phyloP scores from a whole-genome alignment of 2,888 invertebrate genomes.

The Volucella inflata region DNA sequence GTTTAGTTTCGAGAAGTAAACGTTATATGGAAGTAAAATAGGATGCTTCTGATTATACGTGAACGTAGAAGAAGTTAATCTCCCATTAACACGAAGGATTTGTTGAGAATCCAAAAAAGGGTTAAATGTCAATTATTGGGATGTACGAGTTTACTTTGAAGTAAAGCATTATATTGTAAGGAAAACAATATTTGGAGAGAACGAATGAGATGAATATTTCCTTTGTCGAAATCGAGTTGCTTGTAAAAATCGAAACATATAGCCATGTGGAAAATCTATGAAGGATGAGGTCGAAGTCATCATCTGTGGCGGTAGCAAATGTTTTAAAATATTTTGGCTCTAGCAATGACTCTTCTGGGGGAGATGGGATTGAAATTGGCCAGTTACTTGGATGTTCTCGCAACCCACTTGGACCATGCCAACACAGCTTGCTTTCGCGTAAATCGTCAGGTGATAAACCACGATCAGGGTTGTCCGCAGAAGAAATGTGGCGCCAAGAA shows the following conservation, averaged over 20 bases:
- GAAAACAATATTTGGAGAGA: too few relatives aligned
- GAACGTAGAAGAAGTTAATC: background rate
- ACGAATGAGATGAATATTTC: too few relatives aligned
- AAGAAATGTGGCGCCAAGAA: conserved; percentile 4
- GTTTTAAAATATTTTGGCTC: background rate
- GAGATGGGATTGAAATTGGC: too few relatives aligned
- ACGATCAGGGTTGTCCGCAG: background rate
- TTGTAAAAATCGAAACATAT: too few relatives aligned
- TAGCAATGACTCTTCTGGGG: background rate
- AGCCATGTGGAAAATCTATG: background rate
- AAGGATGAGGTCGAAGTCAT: background rate
- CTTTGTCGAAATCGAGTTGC: too few relatives aligned
- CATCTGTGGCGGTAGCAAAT: background rate
- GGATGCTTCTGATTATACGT: background rate
- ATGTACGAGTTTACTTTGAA: too few relatives aligned
- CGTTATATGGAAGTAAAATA: background rate
- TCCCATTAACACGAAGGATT: background rate
- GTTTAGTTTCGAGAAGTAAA: background rate
- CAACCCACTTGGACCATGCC: too few relatives aligned
- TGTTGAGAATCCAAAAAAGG: background rate
- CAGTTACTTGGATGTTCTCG: too few relatives aligned
- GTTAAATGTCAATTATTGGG: background rate
- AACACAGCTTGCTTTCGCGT: background rate
- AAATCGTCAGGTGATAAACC: background rate
- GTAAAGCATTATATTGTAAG: too few relatives aligned